Conservation (phyloP, 1,140 invertebrate species). For the Octopus sinensis region DNA sequence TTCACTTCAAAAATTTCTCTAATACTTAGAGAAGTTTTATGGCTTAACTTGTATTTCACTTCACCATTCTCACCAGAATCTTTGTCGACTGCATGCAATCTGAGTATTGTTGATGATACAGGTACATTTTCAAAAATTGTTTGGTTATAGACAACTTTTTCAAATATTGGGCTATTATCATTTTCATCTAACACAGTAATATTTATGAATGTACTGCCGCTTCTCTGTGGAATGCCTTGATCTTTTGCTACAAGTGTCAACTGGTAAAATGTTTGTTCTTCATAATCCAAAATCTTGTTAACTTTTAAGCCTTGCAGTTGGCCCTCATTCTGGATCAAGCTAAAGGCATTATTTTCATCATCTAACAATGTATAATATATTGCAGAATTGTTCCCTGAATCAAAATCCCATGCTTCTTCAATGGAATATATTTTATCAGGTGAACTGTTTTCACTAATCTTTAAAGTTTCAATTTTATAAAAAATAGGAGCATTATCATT, state of each 20-base stretch:
- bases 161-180: constrained; percentile 83
- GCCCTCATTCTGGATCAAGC: constrained; percentile 20
- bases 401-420: constrained; percentile 42
- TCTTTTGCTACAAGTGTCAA: constrained; percentile 84
- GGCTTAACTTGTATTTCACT: constrained; percentile 67
- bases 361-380: constrained; percentile 43
- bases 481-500: constrained; percentile 93
- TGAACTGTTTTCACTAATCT: constrained; percentile 55
- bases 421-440: constrained; percentile 68
- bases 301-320: constrained; percentile 27
- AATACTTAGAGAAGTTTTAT: constrained; percentile 36
- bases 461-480: constrained; percentile 30
- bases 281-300: constrained; percentile 72
- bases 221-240: constrained; percentile 83
- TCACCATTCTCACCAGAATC: constrained; percentile 87
- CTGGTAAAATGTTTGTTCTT: constrained; percentile 73
- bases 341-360: constrained; percentile 28
- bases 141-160: constrained; percentile 74
- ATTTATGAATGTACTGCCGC: constrained; percentile 73
- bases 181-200: constrained; percentile 80
- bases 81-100: constrained; percentile 73
- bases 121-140: constrained; percentile 76
- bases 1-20: constrained; percentile 39
- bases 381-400: constrained; percentile 60
- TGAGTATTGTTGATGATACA: constrained; percentile 67